Base-by-base conservation (phyloP, 2,797 vertebrate genomes). In the Anabas testudineus region DNA sequence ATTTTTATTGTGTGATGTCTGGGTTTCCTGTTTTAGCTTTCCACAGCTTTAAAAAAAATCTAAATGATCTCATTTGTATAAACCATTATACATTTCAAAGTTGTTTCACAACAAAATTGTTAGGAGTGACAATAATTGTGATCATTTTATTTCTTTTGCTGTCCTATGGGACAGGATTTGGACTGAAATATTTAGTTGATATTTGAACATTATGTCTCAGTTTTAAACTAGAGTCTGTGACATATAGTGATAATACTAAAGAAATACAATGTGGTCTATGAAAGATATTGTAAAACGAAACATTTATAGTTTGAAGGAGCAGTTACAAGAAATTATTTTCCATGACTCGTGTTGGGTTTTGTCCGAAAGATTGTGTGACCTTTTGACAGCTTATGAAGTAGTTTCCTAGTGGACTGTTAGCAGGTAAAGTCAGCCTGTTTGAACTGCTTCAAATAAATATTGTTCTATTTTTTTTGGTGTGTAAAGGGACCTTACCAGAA, bases 381-480 rank as follows among this genome's bases (percentile, higher is more conserved):
- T 64, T 73, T 85, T 71, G 58, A 78, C 64, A 67, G 30, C 56
- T 70, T 39, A 55, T 81, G 53, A 71, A 82, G 67, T 73, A 34
- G 67, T 72, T 49, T 82, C 68, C 61, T 52, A 49, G 49, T 74
- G 64, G 82, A 79, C 71, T 81, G 70, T 84, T 69, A 18, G 53
- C 52, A 73, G 63, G 62, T 76, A 21, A 56, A 71, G 37, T 55
- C 60, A 43, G 60, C 84, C 62, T 79, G 51, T 84, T 80, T 83
- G 83, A 88, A 90, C 82, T 82, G 84, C 83, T 92, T 91, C 67
- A 83, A 86, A 88, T 47, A 90, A 81, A 87, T 66, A 64, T 75
- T 89, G 78, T 88, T 93, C 70, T 90, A 85, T 88, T 90, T 92
- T 90, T 90, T 62, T 89, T 87, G 80, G 59, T 85, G 81, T 91